Percentiles rank a stretch among this genome's conserved stretches.
These are phyloP conservation scores for Liasis olivaceus DNA, from an alignment of 2,797 vertebrate genomes.

Conservation along the genomic window DNA sequence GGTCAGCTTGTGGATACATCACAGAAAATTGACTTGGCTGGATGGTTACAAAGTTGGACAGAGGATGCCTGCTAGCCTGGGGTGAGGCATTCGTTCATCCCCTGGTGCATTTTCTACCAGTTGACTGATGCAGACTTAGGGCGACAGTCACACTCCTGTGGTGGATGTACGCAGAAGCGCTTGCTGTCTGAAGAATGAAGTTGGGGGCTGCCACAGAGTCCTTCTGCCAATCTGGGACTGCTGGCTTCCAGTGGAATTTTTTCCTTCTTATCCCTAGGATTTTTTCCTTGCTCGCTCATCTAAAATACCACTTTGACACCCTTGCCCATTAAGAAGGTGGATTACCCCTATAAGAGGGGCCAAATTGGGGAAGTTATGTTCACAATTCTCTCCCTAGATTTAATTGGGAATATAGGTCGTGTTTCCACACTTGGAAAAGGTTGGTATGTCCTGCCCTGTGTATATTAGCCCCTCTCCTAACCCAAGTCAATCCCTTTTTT, in stretches of 20 bases:
- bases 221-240: constrained; percentile 75
- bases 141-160: constrained; percentile 70
- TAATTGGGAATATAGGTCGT: constrained; percentile 99
- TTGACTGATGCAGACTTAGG: constrained; percentile 76
- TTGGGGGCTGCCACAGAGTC: constrained; percentile 75
- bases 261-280: constrained; percentile 76
- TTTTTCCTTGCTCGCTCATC: constrained; percentile 80
- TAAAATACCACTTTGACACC: constrained; percentile 82
- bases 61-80: constrained; percentile 68
- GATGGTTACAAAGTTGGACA: constrained; percentile 76
- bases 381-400: constrained; percentile 99
- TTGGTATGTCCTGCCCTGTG: constrained; percentile 99
- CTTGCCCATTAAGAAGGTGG: constrained; percentile 85
- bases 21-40: constrained; percentile 72
- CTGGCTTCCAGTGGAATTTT: constrained; percentile 75
- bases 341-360: constrained; percentile 85
- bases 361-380: constrained; percentile 91
- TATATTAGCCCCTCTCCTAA: constrained; percentile 98
- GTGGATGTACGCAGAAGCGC: constrained; percentile 76
- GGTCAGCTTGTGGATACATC: constrained; percentile 77
- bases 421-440: constrained; percentile 99
- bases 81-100: constrained; percentile 54
- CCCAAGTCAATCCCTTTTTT: constrained; percentile 90
- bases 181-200: constrained; percentile 79
- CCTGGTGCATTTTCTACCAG: constrained; percentile 70